phyloP scores from a whole-genome alignment of 1,140 invertebrate species.

The Rhynchophorus ferrugineus region DNA sequence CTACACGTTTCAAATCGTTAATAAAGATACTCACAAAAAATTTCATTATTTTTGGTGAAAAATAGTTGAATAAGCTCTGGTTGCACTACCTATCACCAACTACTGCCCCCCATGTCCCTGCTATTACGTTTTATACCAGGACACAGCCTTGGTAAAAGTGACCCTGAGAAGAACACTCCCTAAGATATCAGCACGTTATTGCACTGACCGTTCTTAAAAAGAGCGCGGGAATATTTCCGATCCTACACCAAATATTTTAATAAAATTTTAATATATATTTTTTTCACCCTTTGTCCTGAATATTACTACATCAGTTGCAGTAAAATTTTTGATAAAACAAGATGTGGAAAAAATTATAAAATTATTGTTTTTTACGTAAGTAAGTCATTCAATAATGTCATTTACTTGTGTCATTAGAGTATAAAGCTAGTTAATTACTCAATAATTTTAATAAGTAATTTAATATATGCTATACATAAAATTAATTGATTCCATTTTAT shows the following conservation, averaged over 20 bases:
- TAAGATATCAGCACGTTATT: conserved; percentile 9
- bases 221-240: conserved; percentile 20
- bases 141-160: conserved; percentile 16
- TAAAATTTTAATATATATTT: neutral
- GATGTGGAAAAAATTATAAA: too few relatives aligned
- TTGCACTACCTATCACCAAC: conserved; percentile 18
- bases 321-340: too few relatives aligned
- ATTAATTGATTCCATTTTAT: too few relatives aligned
- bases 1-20: neutral
- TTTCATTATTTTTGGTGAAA: conserved; percentile 21
- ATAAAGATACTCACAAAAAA: conserved; percentile 15
- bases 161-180: conserved; percentile 20
- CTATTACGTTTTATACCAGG: conserved; percentile 14
- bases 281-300: too few relatives aligned
- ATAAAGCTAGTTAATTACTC: too few relatives aligned
- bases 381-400: too few relatives aligned
- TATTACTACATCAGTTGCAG: too few relatives aligned
- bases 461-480: too few relatives aligned
- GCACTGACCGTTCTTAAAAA: conserved; percentile 18
- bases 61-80: conserved; percentile 4
- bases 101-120: conserved; percentile 20
- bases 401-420: too few relatives aligned
- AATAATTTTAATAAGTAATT: too few relatives aligned
- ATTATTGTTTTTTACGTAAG: too few relatives aligned
- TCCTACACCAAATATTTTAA: neutral